Conservation (phyloP, 2,113 vertebrate species). For the Pseudonaja textilis region DNA sequence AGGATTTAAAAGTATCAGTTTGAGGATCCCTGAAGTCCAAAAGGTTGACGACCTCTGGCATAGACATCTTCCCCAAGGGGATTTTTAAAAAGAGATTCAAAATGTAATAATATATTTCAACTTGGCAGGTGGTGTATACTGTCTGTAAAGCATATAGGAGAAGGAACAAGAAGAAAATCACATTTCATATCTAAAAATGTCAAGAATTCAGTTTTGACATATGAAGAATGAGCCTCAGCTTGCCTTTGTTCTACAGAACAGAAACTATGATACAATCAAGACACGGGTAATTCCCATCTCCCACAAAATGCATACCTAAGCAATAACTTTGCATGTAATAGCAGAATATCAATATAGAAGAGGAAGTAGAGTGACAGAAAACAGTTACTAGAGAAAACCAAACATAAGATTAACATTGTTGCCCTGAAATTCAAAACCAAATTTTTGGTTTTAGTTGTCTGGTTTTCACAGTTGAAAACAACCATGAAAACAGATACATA, state of each 20-base stretch:
- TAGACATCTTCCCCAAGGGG: not conserved
- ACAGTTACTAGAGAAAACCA: not conserved
- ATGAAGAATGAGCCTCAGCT: not conserved
- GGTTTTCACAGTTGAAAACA: not conserved
- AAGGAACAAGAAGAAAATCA: not conserved
- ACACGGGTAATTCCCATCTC: not conserved
- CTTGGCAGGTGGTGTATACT: not conserved
- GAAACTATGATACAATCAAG: not conserved
- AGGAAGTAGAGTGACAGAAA: not conserved
- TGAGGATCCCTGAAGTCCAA: too few relatives aligned
- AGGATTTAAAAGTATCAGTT: too few relatives aligned
- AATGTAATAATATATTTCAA: not conserved
- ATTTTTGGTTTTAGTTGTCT: not conserved
- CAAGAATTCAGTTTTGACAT: slow-evolving; percentile 15
- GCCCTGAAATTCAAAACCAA: not conserved
- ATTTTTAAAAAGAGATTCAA: not conserved
- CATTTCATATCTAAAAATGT: slow-evolving; percentile 9
- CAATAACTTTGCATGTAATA: not conserved
- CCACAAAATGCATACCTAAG: not conserved
- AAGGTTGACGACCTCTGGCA: too few relatives aligned
- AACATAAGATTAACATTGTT: not conserved
- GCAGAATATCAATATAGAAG: not conserved
- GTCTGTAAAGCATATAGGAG: not conserved
- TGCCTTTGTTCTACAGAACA: slow-evolving; percentile 9
- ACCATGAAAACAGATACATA: not conserved